phyloP scores from a whole-genome alignment of 1,140 invertebrate species.

The Heliconius eleuchia region DNA sequence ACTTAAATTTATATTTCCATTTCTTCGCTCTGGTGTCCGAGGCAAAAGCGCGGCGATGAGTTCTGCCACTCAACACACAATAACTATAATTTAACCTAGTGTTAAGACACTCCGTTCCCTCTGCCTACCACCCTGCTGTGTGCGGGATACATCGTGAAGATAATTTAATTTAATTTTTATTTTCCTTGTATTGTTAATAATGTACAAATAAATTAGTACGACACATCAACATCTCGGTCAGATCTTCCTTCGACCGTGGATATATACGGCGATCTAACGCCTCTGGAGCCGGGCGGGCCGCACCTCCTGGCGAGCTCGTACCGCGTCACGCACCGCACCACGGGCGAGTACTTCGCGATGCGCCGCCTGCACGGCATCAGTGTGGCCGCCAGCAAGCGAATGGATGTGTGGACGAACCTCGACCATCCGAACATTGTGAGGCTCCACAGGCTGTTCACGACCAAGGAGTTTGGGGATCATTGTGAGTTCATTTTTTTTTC shows the following conservation, averaged over 20 bases:
- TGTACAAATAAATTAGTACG: too few relatives aligned
- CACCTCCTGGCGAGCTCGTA: slow-evolving; percentile 83
- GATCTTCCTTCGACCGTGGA: slow-evolving; percentile 94
- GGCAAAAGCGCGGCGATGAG: too few relatives aligned
- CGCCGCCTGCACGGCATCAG: slow-evolving; percentile 93
- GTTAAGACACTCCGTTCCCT: too few relatives aligned
- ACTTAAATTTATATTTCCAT: too few relatives aligned
- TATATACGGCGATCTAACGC: slow-evolving; percentile 93
- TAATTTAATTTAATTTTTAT: too few relatives aligned
- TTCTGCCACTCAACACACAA: too few relatives aligned
- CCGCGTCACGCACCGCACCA: slow-evolving; percentile 94
- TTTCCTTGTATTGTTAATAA: too few relatives aligned
- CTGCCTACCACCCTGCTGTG: too few relatives aligned
- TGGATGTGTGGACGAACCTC: slow-evolving; percentile 96
- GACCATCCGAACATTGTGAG: slow-evolving; percentile 96
- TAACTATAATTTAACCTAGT: too few relatives aligned
- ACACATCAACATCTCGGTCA: slow-evolving; percentile 45
- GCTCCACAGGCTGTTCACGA: slow-evolving; percentile 96
- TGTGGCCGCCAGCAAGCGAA: slow-evolving; percentile 91
- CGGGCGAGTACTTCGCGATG: slow-evolving; percentile 92
- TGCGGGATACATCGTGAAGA: too few relatives aligned
- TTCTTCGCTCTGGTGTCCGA: too few relatives aligned
- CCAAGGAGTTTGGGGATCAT: slow-evolving; percentile 97
- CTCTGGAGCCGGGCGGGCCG: slow-evolving; percentile 85
- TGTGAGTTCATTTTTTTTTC: slow-evolving; percentile 84